Evolutionary conservation across 2,797 vertebrate genomes (phyloP).

Genomic region (Melanotaenia trifasciata): DNA sequence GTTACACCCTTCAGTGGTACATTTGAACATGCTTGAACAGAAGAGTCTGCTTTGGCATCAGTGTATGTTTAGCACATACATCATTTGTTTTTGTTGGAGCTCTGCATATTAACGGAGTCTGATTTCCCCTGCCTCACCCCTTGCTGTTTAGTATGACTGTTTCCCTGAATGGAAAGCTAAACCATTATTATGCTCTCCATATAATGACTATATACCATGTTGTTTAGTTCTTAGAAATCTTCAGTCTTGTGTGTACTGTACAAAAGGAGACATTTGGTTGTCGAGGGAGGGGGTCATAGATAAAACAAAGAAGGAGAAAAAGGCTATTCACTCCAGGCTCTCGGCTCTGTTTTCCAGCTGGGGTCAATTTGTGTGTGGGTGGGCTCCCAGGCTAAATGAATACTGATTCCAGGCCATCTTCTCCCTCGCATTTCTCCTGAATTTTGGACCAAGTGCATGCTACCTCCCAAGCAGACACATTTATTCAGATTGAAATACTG

Average conservation of each 20-base stretch:
- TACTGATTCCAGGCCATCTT: slow-evolving; percentile 65
- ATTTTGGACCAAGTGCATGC: slow-evolving; percentile 47
- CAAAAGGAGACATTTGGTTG: slow-evolving; percentile 22
- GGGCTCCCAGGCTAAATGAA: slow-evolving; percentile 73
- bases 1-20: slow-evolving; percentile 13
- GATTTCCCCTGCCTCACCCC: slow-evolving; percentile 25
- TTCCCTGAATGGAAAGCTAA: slow-evolving; percentile 26
- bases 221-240: slow-evolving; percentile 26
- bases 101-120: slow-evolving; percentile 40
- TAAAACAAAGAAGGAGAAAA: slow-evolving; percentile 51
- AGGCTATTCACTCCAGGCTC: slow-evolving; percentile 41
- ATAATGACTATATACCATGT: slow-evolving; percentile 13
- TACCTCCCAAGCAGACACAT: slow-evolving; percentile 68
- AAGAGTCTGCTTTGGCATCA: slow-evolving; percentile 11
- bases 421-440: slow-evolving; percentile 50
- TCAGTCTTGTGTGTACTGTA: slow-evolving; percentile 19
- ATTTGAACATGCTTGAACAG: slow-evolving; percentile 25
- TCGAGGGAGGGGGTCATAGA: slow-evolving; percentile 13
- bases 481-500: slow-evolving; percentile 42
- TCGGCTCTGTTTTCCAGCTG: slow-evolving; percentile 74
- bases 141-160: slow-evolving; percentile 23
- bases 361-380: slow-evolving; percentile 82
- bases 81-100: slow-evolving; percentile 28
- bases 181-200: slow-evolving; percentile 11
- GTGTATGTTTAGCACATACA: not conserved